phyloP scores from a whole-genome alignment of 1,140 invertebrate species.

The Caenorhabditis inopinata region DNA sequence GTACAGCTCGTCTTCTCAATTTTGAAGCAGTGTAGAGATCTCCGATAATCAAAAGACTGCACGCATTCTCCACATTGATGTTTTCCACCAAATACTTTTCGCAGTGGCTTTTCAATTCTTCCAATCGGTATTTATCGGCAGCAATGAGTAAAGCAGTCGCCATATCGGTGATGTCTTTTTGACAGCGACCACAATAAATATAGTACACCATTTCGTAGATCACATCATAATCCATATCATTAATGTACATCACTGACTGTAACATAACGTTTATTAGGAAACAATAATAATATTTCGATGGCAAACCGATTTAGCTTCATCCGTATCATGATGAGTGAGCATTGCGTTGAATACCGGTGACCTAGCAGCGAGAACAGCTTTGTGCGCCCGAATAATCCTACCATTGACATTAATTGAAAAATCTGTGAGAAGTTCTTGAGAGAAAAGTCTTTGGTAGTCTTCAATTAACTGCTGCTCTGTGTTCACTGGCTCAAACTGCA shows the following conservation, averaged over 20 bases:
- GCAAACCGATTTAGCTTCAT: constrained; percentile 56
- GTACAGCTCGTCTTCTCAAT: constrained; percentile 56
- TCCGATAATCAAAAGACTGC: constrained; percentile 60
- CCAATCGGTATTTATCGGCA: constrained; percentile 63
- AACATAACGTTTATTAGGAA: too few relatives aligned
- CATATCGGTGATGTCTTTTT: constrained; percentile 58
- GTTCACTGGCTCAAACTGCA: constrained; percentile 36
- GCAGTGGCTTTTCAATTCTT: constrained; percentile 51
- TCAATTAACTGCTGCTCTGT: constrained; percentile 56
- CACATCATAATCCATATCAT: constrained; percentile 61
- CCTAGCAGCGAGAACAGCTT: constrained; percentile 63
- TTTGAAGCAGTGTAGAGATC: constrained; percentile 56
- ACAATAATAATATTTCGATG: not conserved
- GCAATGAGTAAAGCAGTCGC: constrained; percentile 65
- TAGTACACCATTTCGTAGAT: constrained; percentile 64
- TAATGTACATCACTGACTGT: constrained; percentile 61
- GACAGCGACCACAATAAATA: constrained; percentile 60
- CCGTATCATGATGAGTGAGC: constrained; percentile 61
- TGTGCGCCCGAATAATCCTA: constrained; percentile 58
- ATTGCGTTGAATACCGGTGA: constrained; percentile 65
- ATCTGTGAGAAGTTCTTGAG: constrained; percentile 58
- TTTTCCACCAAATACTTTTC: constrained; percentile 58
- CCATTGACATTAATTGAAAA: constrained; percentile 58
- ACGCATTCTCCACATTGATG: constrained; percentile 59
- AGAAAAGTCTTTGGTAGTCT: constrained; percentile 61